These are phyloP conservation scores for Iguana delicatissima DNA, from an alignment of 2,797 vertebrate genomes.

Conservation along the genomic window DNA sequence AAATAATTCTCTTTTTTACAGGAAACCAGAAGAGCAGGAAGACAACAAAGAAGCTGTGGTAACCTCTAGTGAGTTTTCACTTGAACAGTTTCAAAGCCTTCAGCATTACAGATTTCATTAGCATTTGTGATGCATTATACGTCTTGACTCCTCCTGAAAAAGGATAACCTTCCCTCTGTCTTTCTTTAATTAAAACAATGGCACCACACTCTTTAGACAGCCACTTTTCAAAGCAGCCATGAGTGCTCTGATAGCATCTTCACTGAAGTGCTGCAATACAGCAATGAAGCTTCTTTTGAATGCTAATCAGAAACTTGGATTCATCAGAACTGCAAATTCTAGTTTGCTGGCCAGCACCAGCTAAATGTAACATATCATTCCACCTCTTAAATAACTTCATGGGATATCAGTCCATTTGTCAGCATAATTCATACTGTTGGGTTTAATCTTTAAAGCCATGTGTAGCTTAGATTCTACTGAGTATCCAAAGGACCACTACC, in stretches of 20 bases:
- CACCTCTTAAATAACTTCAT: background rate
- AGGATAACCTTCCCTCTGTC: background rate
- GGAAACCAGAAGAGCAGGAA: background rate
- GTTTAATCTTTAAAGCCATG: background rate
- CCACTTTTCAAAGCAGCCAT: background rate
- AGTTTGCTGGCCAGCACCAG: background rate
- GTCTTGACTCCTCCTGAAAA: background rate
- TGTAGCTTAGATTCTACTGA: background rate
- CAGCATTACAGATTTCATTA: too few species aligned
- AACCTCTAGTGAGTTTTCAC: background rate
- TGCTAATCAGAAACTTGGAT: background rate
- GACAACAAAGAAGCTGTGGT: background rate
- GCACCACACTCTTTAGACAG: background rate
- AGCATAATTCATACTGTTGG: background rate
- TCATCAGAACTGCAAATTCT: background rate
- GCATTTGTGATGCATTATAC: background rate
- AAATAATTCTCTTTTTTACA: background rate
- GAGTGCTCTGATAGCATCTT: background rate
- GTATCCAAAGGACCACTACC: too few species aligned
- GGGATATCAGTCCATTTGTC: background rate
- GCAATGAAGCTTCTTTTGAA: background rate
- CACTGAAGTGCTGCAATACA: background rate
- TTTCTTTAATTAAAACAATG: background rate
- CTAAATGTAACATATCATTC: background rate
- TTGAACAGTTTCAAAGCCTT: background rate